A percentile compares a stretch with the other conserved stretches of the same genome.
Evolutionary conservation across 2,797 vertebrate species (phyloP).

Genomic region (Trichosurus vulpecula): DNA sequence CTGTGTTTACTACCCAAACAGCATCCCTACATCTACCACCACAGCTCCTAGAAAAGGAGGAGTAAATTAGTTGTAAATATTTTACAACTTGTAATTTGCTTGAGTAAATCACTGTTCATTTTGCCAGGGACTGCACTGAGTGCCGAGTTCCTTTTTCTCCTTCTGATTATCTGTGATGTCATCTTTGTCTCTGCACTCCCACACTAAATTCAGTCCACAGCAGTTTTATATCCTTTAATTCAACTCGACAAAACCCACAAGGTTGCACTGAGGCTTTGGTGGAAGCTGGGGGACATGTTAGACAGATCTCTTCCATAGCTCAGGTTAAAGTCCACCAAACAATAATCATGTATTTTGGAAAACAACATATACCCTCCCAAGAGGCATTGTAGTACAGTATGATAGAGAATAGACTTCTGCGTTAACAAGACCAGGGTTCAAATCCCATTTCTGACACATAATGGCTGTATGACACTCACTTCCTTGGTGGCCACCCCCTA

Average conservation of each 20-base stretch:
- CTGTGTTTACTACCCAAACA: slow-evolving; percentile 44
- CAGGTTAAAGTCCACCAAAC: too few species aligned
- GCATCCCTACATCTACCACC: slow-evolving; percentile 29
- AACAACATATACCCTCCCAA: not conserved
- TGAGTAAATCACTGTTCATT: slow-evolving; percentile 62
- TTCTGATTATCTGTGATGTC: slow-evolving; percentile 31
- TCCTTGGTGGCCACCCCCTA: not conserved
- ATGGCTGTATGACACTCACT: not conserved
- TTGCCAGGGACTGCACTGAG: not conserved
- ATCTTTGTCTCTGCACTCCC: not conserved
- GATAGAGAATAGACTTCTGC: not conserved
- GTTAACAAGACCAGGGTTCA: not conserved
- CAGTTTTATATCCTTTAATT: not conserved
- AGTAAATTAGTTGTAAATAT: slow-evolving; percentile 71
- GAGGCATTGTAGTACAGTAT: not conserved
- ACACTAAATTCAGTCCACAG: not conserved
- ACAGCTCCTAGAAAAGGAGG: slow-evolving; percentile 49
- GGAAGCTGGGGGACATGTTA: too few species aligned
- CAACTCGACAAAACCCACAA: not conserved
- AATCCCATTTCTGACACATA: not conserved
- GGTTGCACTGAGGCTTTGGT: not conserved
- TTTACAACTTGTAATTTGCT: slow-evolving; percentile 67
- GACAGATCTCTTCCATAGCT: not conserved
- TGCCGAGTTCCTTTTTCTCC: not conserved
- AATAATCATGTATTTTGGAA: not conserved